Evolutionary conservation across 1,140 invertebrate genomes (phyloP).

Genomic region (Leptonema lineaticorne): DNA sequence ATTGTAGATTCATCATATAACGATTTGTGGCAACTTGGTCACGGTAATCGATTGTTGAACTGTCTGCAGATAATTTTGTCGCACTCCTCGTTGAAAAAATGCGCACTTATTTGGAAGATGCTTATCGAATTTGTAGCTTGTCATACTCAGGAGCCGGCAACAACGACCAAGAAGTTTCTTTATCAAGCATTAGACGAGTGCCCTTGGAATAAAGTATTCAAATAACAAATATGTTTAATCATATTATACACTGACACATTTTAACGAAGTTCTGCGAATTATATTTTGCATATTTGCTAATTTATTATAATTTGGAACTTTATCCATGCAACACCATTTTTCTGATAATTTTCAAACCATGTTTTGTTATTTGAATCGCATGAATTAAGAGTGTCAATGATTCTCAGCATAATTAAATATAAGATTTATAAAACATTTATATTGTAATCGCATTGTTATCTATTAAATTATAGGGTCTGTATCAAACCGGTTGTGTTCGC

Average conservation of each 20-base stretch:
- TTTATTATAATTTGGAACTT: no score
- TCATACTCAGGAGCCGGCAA: slow-evolving; percentile 41
- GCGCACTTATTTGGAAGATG: slow-evolving; percentile 48
- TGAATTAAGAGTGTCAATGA: no score
- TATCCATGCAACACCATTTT: background rate
- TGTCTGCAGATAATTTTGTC: slow-evolving; percentile 44
- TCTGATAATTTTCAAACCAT: no score
- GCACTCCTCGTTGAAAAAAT: slow-evolving; percentile 38
- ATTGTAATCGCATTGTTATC: background rate
- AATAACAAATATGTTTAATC: background rate
- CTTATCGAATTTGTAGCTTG: slow-evolving; percentile 42
- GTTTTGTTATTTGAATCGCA: no score
- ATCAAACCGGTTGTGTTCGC: slow-evolving; percentile 55
- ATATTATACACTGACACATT: no score
- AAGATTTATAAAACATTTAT: background rate
- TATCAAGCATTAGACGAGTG: slow-evolving; percentile 62
- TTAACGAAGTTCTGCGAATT: no score
- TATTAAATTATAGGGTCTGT: slow-evolving; percentile 51
- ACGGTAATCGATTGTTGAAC: slow-evolving; percentile 44
- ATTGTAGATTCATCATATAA: slow-evolving; percentile 25
- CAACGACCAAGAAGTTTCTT: slow-evolving; percentile 49
- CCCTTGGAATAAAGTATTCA: slow-evolving; percentile 66
- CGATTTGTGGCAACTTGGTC: slow-evolving; percentile 36
- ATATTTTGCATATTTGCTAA: no score
- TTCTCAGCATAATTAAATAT: no score